These are phyloP conservation scores for Platanista minor DNA, from an alignment of 2,113 vertebrate species.

Conservation along the genomic window DNA sequence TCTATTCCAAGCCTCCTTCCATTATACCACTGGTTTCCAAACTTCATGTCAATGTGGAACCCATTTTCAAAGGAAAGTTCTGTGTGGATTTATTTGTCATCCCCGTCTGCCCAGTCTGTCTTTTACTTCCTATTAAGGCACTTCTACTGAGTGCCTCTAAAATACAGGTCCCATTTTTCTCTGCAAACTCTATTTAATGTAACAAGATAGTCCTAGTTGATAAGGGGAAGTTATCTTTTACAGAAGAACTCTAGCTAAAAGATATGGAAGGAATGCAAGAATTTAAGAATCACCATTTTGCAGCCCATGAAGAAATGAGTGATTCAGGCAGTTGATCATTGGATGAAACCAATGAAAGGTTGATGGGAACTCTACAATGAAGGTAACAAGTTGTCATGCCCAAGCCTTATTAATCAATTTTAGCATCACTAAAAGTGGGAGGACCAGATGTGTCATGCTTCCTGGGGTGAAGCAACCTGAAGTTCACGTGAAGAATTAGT, in stretches of 20 bases:
- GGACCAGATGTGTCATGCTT: not conserved
- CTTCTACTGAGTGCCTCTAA: not conserved
- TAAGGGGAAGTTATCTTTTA: not conserved
- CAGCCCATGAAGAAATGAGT: not conserved
- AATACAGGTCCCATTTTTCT: not conserved
- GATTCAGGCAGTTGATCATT: not conserved
- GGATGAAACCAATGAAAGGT: not conserved
- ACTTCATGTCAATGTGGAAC: not conserved
- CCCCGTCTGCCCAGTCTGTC: not conserved
- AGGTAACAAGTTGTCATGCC: not conserved
- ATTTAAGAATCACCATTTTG: not conserved
- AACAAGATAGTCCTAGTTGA: not conserved
- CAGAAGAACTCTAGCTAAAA: not conserved
- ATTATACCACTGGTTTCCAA: not conserved
- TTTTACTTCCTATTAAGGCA: constrained; percentile 5
- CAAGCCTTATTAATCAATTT: not conserved
- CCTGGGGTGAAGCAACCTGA: not conserved
- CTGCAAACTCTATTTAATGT: not conserved
- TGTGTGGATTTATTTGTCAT: not conserved
- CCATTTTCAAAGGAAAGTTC: not conserved
- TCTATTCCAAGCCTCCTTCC: not conserved
- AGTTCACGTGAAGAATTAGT: not conserved
- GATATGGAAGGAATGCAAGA: not conserved
- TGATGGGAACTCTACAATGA: not conserved
- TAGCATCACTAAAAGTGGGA: not conserved